Evolutionary conservation across 2,888 invertebrate genomes (phyloP).

Genomic region (Polymixis flavicincta): DNA sequence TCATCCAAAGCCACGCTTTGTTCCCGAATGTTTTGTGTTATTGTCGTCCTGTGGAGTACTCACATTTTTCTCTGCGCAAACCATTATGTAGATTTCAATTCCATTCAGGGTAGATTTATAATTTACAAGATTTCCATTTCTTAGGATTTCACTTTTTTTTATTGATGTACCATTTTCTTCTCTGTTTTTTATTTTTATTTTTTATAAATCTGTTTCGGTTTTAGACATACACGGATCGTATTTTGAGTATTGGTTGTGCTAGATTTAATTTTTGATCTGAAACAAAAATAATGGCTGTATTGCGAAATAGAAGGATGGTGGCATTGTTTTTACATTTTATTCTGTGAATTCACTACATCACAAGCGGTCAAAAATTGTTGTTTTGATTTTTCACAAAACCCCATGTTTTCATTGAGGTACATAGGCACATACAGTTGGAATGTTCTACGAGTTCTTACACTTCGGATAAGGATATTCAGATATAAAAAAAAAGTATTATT

Average conservation of each 20-base stretch:
- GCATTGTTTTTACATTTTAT: not conserved
- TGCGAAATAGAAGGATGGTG: too few relatives aligned
- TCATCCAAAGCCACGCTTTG: slow-evolving; percentile 63
- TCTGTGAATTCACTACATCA: not conserved
- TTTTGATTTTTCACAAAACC: not conserved
- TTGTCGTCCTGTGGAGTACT: slow-evolving; percentile 64
- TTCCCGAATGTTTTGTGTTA: slow-evolving; percentile 64
- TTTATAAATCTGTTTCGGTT: not conserved
- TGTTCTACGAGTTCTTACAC: not conserved
- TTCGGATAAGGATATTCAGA: not conserved
- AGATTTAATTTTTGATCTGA: not conserved
- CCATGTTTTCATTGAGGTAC: too few relatives aligned
- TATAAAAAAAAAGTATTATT: not conserved
- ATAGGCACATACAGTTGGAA: not conserved
- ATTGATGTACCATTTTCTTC: slow-evolving; percentile 48
- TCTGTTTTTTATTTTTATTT: not conserved
- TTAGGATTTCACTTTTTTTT: slow-evolving; percentile 61
- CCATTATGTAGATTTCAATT: slow-evolving; percentile 71
- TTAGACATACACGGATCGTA: not conserved
- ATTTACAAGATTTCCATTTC: slow-evolving; percentile 69
- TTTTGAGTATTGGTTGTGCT: not conserved
- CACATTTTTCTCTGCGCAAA: slow-evolving; percentile 64
- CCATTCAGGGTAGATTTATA: slow-evolving; percentile 70
- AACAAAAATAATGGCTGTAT: not conserved
- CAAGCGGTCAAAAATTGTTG: not conserved